Conservation (phyloP, 2,888 invertebrate species). For the Zootermopsis nevadensis region DNA sequence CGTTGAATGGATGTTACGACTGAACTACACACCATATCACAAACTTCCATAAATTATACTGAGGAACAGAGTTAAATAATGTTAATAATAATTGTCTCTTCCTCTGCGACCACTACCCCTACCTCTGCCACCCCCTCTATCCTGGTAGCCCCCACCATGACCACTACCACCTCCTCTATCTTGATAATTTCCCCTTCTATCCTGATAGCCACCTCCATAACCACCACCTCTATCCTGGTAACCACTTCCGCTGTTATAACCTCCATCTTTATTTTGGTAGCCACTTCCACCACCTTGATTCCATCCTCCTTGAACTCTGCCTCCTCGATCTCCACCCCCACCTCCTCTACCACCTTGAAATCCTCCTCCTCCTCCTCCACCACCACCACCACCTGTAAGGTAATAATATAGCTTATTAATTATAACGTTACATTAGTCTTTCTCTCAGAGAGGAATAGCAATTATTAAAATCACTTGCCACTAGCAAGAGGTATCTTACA, state of each 20-base stretch:
- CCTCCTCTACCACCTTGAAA: slow-evolving; percentile 56
- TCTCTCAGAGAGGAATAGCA: no score
- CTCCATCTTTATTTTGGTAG: slow-evolving; percentile 41
- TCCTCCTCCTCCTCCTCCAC: slow-evolving; percentile 55
- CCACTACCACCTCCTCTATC: slow-evolving; percentile 60
- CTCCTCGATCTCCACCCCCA: slow-evolving; percentile 55
- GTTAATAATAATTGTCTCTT: slow-evolving; percentile 24
- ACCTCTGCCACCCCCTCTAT: slow-evolving; percentile 52
- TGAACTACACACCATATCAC: not conserved
- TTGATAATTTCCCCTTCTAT: slow-evolving; percentile 59
- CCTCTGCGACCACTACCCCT: slow-evolving; percentile 45
- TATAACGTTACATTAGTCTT: not conserved
- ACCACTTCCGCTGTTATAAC: slow-evolving; percentile 38
- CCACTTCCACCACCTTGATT: slow-evolving; percentile 59
- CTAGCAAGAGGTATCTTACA: no score
- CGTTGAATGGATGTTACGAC: not conserved
- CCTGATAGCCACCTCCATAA: slow-evolving; percentile 44
- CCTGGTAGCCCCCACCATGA: slow-evolving; percentile 42
- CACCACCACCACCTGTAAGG: slow-evolving; percentile 62
- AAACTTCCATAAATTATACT: not conserved
- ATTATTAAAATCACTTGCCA: no score
- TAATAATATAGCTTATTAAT: slow-evolving; percentile 48
- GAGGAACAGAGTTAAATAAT: no score
- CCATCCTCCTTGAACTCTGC: slow-evolving; percentile 55
- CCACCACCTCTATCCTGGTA: slow-evolving; percentile 45